A percentile compares a stretch with the other conserved stretches of the same genome.
These are phyloP conservation scores for Verasper variegatus DNA, from an alignment of 2,113 vertebrate species.

Conservation along the genomic window DNA sequence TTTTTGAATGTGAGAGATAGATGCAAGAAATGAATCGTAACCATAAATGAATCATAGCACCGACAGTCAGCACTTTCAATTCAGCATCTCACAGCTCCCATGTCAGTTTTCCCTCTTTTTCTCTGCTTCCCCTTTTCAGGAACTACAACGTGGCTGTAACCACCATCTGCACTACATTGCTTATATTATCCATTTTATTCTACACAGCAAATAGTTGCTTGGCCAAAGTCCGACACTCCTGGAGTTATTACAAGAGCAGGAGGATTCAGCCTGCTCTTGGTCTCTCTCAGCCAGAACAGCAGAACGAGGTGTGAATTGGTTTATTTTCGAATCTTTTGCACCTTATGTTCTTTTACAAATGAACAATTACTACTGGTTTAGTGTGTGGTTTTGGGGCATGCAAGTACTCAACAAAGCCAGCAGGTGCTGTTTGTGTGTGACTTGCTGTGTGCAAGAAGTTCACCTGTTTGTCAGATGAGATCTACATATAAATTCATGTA, in stretches of 20 bases:
- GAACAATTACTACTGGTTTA: constrained; percentile 28
- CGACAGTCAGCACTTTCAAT: constrained; percentile 15
- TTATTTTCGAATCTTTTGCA: constrained; percentile 26
- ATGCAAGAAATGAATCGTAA: constrained; percentile 22
- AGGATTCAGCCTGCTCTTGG: not conserved
- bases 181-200: constrained; percentile 22
- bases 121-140: constrained; percentile 7
- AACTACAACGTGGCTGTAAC: constrained; percentile 49
- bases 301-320: constrained; percentile 38
- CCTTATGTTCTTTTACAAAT: constrained; percentile 27
- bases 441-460: not conserved
- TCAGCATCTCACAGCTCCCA: constrained; percentile 20
- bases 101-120: constrained; percentile 21
- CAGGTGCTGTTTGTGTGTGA: constrained; percentile 25
- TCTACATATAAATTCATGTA: not conserved
- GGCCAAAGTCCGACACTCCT: constrained; percentile 1
- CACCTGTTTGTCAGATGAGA: constrained; percentile 14
- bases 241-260: constrained; percentile 20
- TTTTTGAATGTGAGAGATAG: constrained; percentile 25
- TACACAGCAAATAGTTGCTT: constrained; percentile 27
- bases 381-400: constrained; percentile 22
- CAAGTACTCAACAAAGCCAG: not conserved
- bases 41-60: not conserved
- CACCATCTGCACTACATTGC: constrained; percentile 9
- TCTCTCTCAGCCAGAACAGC: not conserved